A percentile compares a stretch with the other conserved stretches of the same genome.
Evolutionary conservation across 1,140 invertebrate species (phyloP).

Genomic region (Bombus soroeensis): DNA sequence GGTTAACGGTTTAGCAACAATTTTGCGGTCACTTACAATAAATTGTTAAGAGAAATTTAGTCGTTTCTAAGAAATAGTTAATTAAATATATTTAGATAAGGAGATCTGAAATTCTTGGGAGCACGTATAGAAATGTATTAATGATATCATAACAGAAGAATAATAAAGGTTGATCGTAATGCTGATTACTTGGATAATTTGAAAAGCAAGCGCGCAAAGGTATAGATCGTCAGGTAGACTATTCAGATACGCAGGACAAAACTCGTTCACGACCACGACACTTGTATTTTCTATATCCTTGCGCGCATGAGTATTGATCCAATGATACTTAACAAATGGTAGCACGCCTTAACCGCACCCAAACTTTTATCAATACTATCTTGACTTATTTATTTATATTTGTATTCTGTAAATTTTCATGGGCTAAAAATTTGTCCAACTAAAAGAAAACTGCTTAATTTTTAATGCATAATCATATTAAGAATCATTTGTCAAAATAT

Average conservation of each 20-base stretch:
- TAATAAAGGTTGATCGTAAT: neutral
- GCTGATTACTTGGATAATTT: neutral
- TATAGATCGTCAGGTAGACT: slow-evolving; percentile 40
- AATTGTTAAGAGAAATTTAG: neutral
- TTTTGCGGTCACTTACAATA: neutral
- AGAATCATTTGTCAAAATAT: neutral
- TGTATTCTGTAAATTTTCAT: neutral
- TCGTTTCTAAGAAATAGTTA: too few species aligned
- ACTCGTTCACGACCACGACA: slow-evolving; percentile 23
- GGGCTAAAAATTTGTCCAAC: neutral
- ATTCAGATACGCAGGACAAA: slow-evolving; percentile 28
- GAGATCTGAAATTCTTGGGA: neutral
- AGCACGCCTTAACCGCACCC: slow-evolving; percentile 56
- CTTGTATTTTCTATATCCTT: slow-evolving; percentile 49
- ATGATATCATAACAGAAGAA: too few species aligned
- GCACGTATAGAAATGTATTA: neutral
- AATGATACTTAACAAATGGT: slow-evolving; percentile 24
- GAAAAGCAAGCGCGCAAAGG: neutral
- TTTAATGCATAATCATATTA: neutral
- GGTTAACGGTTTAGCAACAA: slow-evolving; percentile 29
- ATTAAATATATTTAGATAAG: neutral
- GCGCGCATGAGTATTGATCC: slow-evolving; percentile 62
- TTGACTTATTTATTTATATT: neutral
- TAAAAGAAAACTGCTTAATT: neutral
- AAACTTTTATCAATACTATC: slow-evolving; percentile 37